phyloP scores from a whole-genome alignment of 2,888 invertebrate genomes.

The Lochmaea capreae region DNA sequence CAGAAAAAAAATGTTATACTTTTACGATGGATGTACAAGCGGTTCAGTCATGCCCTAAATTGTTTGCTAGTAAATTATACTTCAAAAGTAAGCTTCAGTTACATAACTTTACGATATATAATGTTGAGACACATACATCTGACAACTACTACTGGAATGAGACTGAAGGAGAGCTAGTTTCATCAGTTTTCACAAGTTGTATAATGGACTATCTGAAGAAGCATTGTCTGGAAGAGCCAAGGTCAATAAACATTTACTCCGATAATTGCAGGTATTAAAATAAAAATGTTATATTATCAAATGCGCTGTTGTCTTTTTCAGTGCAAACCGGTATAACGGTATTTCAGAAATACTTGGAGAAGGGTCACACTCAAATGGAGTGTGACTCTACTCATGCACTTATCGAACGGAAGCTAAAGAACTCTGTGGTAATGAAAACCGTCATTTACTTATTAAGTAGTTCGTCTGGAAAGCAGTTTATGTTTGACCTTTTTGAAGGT shows the following conservation, averaged over 20 bases:
- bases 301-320: not conserved
- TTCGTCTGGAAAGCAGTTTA: too few relatives aligned
- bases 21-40: not conserved
- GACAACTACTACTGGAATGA: conserved; percentile 8
- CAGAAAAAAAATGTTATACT: not conserved
- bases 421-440: too few relatives aligned
- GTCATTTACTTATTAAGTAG: too few relatives aligned
- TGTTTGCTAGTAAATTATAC: conserved; percentile 6
- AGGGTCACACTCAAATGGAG: not conserved
- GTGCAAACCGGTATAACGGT: not conserved
- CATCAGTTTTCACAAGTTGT: conserved; percentile 7
- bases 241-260: conserved; percentile 4
- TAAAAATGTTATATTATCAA: not conserved
- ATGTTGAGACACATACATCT: not conserved
- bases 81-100: not conserved
- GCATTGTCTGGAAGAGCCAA: too few relatives aligned
- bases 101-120: conserved; percentile 8
- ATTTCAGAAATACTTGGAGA: too few relatives aligned
- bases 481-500: too few relatives aligned
- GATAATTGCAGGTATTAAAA: conserved; percentile 1
- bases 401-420: not conserved
- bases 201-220: conserved; percentile 1
- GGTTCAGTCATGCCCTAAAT: conserved; percentile 5
- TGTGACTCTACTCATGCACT: too few relatives aligned
- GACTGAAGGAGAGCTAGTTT: conserved; percentile 7